Base-by-base conservation (phyloP, 2,888 invertebrate species). In the Ischnura elegans region DNA sequence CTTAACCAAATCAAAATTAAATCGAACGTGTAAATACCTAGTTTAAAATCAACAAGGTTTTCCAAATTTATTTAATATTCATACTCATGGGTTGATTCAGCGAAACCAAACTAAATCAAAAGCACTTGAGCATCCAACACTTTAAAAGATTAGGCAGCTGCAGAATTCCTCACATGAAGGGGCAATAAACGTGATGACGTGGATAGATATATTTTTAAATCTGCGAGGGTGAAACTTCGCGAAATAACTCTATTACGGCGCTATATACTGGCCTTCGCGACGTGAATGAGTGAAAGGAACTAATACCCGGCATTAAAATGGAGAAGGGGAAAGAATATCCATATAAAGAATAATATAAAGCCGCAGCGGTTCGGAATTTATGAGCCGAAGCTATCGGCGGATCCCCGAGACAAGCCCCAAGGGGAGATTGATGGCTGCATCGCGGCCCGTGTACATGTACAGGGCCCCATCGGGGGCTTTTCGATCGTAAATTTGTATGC, bases 391-490 rank as follows among this genome's bases (percentile, higher is more conserved):
- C 61, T 3, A 76, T 76, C 61, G 5, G 36, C 36, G 76, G 76
- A 76, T 76, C 76, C 76, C 76, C 76, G 76, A 36, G 76, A 36
- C 76, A 76, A 76, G 51, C 19, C 51, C n/a, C 51, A 51, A 51
- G 25, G 5, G 61, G 61, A 76, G 76, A 76, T 76, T 76, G 76
- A 76, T 76, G 76, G 36, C 76, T 16, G 76, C 36, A 8, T 19
- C 25, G 76, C 1, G 29, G 76, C 76, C 25, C n/a, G 5, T 25
- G 61, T n/a, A n/a, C 76, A 16, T 36, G 76, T 76, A 76, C 36
- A 47, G 47, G 47, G 5, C 21, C n/a, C n/a, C 51, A 10, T 13
- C 51, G 51, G 51, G 19, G 29, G 36, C 76, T 76, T 76, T 36
- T 36, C 36, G 76, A 76, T 36, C 76, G 76, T 76, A 76, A 76